Base-by-base conservation (phyloP, 2,113 vertebrate species). In the Noturus placidus region DNA sequence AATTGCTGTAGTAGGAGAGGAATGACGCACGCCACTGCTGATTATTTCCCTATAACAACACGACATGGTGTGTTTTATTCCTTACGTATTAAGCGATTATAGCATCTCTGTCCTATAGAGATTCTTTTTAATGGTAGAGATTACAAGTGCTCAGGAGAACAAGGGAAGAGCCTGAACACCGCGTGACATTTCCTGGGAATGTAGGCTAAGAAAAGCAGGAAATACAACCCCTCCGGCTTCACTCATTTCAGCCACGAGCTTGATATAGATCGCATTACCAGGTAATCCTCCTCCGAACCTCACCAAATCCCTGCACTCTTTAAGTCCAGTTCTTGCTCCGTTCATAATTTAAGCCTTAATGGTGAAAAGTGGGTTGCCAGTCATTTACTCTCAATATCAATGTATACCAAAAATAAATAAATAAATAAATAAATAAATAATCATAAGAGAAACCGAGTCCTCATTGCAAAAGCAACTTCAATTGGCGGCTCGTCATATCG, bases 331-430 rank as follows among this genome's bases (percentile, higher is more conserved):
- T 86, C 56, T 88, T 4, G 9, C 9, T 93, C 89, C 90, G 90
- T 89, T 65, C 72, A 88, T 91, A 91, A 91, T 90, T 86, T 91
- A 87, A 89, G 90, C 90, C 92, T 94, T 94, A 94, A 93, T 92
- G 93, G 90, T 87, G 90, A 91, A 89, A 74, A 93, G 91, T 92
- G 91, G 89, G 91, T 91, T 92, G 90, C 88, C 92, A 93, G 88
- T 93, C 92, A 90, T 92, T 93, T 91, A 91, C 90, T 93, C 93
- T 94, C 92, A 92, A 93, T 3, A 0, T 14, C 13, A 54, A 93
- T 5, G 38, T n/a, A n/a, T n/a, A n/a, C n/a, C n/a, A 42, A 42
- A 42, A 6, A 42, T 0, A 6, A 6, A 42, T 6, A 42, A 6
- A 42, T 6, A 42, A 38, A 38, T 38, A 38, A 38, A 2, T 38